Evolutionary conservation across 2,113 vertebrate species (phyloP).

Genomic region (Callipepla californica): DNA sequence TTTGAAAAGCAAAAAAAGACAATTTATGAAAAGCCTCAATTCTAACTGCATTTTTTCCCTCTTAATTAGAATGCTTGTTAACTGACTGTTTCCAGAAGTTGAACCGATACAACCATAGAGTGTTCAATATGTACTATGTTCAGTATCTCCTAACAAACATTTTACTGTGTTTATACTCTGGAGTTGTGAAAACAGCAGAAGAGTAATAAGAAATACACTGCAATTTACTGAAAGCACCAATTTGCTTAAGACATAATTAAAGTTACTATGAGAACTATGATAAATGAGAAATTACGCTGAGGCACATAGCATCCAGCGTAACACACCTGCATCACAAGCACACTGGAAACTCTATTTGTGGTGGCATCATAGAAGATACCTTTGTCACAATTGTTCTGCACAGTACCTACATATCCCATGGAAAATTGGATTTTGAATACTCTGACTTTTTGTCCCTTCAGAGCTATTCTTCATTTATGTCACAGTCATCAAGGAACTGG

Average conservation of each 20-base stretch:
- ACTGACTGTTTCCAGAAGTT: slow-evolving; percentile 30
- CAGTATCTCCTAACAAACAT: slow-evolving; percentile 40
- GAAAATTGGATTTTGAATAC: neutral
- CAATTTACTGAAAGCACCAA: neutral
- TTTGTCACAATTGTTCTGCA: neutral
- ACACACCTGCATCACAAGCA: neutral
- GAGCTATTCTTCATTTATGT: neutral
- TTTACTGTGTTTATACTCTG: neutral
- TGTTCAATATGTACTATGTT: neutral
- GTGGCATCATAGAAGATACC: neutral
- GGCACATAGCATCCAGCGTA: rapidly evolving
- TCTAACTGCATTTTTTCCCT: slow-evolving; percentile 30
- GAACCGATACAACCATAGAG: neutral
- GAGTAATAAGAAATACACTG: slow-evolving; percentile 1
- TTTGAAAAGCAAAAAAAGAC: slow-evolving; percentile 1
- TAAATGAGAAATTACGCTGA: neutral
- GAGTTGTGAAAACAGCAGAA: slow-evolving; percentile 18
- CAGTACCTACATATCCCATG: neutral
- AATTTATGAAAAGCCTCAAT: slow-evolving; percentile 15
- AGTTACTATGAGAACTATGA: neutral
- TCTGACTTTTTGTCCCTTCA: neutral
- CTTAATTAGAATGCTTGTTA: slow-evolving; percentile 26
- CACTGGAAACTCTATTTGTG: neutral
- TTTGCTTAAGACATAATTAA: neutral
- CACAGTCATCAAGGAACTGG: neutral